Conservation (phyloP, 2,113 vertebrate species). For the Pterocles orientalis region DNA sequence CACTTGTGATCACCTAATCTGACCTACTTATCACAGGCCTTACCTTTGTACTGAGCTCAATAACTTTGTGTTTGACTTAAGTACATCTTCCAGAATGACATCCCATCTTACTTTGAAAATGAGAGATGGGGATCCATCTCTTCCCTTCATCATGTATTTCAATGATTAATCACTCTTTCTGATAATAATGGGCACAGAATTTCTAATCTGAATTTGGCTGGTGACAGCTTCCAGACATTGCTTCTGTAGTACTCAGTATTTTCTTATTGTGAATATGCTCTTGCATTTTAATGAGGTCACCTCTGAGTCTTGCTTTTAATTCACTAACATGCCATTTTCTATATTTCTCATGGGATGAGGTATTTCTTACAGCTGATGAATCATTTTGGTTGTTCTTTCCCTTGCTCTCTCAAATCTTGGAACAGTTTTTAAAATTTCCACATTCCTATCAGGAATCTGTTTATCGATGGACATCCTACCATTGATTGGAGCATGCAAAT, state of each 20-base stretch:
- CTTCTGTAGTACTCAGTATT: not conserved
- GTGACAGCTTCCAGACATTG: not conserved
- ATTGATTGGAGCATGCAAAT: not conserved
- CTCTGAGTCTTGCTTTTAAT: constrained; percentile 43
- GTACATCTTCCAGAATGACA: not conserved
- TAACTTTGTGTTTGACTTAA: constrained; percentile 29
- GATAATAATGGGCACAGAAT: not conserved
- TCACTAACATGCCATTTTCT: not conserved
- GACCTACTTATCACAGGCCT: not conserved
- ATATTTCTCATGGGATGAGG: constrained; percentile 7
- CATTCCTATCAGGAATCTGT: not conserved
- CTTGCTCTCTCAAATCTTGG: not conserved
- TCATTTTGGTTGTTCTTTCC: not conserved
- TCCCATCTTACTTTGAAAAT: not conserved
- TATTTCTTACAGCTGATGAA: constrained; percentile 5
- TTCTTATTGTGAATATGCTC: not conserved
- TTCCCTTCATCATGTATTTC: not conserved
- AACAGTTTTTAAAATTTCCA: not conserved
- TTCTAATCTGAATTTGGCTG: constrained; percentile 37
- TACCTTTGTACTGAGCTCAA: constrained; percentile 8
- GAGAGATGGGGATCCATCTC: constrained; percentile 23
- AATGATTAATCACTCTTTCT: constrained; percentile 25
- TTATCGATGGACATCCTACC: not conserved
- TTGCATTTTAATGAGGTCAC: constrained; percentile 2
- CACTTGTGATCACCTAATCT: not conserved